Base-by-base conservation (phyloP, 2,888 invertebrate species). In the Perizoma flavofasciatum region DNA sequence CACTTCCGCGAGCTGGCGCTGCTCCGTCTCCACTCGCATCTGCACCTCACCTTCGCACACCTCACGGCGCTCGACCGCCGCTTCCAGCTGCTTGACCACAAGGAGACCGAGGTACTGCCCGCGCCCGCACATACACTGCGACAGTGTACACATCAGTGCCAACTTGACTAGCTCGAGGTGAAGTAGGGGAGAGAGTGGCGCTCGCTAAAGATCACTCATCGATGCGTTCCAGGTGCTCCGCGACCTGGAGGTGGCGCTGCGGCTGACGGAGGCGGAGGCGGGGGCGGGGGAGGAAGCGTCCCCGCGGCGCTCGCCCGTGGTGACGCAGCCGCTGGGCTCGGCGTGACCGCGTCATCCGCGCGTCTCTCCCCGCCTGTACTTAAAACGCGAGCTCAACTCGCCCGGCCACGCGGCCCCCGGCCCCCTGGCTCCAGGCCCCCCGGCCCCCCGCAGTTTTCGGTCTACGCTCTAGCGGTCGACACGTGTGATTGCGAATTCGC, bases 41-140 rank as follows among this genome's bases (percentile, higher is more conserved):
- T 99, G 90, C 98, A 99, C 94, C 96, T 98, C 93, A 97, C 99
- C 78, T 98, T 98, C 94, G 97, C 97, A 91, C 98, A 99, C 93
- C 95, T 99, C 90, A 97, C 97, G 81, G 96, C 95, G 81, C 92
- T 95, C 77, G 95, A 95, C 85, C 86, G 96, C 86, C 96, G 97
- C 87, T 98, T 97, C 94, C 95, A 96, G 86, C 94, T 98, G 85
- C 96, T 98, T 79, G 98, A 98, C 86, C 95, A 96, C 83, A 98
- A 98, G 94, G 98, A 99, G 93, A 97, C 98, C 40, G 98, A 98
- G 92, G 79, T 77, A 10, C 52, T 3, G 9, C n/a, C 22, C 32
- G 11, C 35, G 0, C n/a, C n/a, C n/a, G n/a, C n/a, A n/a, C n/a
- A 3, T n/a, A 37, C 22, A 22, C 22, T 2, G 3, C 22, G 22